These are phyloP conservation scores for Mungos mungo DNA, from an alignment of 2,113 vertebrate genomes.

Conservation along the genomic window DNA sequence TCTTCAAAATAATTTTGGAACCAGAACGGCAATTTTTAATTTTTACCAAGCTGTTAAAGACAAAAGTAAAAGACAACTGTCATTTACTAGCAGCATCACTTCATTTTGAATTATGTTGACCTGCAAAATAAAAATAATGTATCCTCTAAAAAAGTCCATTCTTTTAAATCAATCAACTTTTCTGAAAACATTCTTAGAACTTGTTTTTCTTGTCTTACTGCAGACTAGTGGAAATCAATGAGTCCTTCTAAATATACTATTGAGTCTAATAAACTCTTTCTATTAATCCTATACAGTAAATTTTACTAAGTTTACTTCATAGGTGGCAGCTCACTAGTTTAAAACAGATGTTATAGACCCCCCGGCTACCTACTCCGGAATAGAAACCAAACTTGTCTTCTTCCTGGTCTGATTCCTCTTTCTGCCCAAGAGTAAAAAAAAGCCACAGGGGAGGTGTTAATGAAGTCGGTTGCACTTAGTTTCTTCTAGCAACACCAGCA, in stretches of 20 bases:
- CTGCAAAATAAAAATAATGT: neutral
- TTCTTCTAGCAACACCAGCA: neutral
- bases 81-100: neutral
- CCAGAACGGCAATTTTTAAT: neutral
- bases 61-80: neutral
- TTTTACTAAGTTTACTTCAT: neutral
- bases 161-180: neutral
- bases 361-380: neutral
- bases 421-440: neutral
- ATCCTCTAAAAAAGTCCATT: neutral
- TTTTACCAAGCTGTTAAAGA: neutral
- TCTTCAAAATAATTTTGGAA: constrained; percentile 48
- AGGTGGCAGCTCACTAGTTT: neutral
- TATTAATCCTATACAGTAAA: neutral
- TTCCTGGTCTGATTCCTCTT: neutral
- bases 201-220: constrained; percentile 8
- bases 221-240: neutral
- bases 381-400: neutral
- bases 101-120: neutral
- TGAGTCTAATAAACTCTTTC: neutral
- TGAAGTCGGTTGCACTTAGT: constrained; percentile 29
- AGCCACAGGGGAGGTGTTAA: neutral
- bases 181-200: neutral
- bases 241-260: neutral
- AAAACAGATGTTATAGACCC: neutral